Base-by-base conservation (phyloP, 2,113 vertebrate genomes). In the Alectura lathami region DNA sequence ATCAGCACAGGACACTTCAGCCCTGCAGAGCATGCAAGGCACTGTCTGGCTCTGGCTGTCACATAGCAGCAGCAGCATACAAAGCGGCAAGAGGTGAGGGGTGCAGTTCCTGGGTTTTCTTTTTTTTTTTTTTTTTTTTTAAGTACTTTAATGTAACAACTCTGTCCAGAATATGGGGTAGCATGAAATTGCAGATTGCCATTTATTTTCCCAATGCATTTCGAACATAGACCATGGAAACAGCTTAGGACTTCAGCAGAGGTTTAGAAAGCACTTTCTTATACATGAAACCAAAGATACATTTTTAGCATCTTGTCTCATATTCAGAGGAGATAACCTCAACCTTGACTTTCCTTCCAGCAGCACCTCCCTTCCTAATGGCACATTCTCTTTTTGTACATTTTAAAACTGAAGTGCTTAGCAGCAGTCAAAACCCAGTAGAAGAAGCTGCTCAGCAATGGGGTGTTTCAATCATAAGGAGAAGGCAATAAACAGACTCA, bases 391-490 rank as follows among this genome's bases (percentile, higher is more conserved):
- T 93, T 96, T 88, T 94, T 95, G 96, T 84, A 90, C 38, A 77
- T 92, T 94, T 96, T 95, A 88, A 92, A 94, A 81, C 62, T 64
- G 94, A 96, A 97, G 96, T 87, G 94, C 81, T 93, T 64, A 85
- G 77, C 80, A 20, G 8, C 87, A 81, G 88, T 24, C 72, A 67
- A 78, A 94, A 87, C 54, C 45, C 70, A 86, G 68, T 66, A 94
- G 67, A 97, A 95, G 75, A 76, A 93, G 40, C 30, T 40, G 11
- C 84, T 77, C 67, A 89, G 78, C 79, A 93, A 80, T 36, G 74
- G 89, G 93, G 79, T 81, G 94, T 88, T 96, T 96, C 88, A 96
- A 10, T 92, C 89, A 91, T 62, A 95, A 91, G 51, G 23, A 96
- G 78, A 88, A 94, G 81, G 81, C 73, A 95, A 90, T 90, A 91